Base-by-base conservation (phyloP, 2,888 invertebrate genomes). In the Drosophila testacea region DNA sequence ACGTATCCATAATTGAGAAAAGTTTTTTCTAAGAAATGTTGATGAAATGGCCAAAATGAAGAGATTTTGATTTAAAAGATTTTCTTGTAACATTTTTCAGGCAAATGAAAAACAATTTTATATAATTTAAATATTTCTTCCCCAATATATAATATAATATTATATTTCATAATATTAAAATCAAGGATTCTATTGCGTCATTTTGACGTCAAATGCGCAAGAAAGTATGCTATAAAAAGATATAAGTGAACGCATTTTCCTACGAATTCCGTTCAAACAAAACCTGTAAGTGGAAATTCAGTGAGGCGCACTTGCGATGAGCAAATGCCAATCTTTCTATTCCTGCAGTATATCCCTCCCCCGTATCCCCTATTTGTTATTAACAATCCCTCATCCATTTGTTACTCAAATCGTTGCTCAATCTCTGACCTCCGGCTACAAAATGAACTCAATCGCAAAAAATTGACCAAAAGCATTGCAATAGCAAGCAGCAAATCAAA, bases 381-480 rank as follows among this genome's bases (percentile, higher is more conserved):
- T 46, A 36, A 30, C 27, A 34, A 34, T 6, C 11, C 50, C 13
- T 36, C 32, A 44, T 51, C 47, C 16, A 50, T 32, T 55, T 46
- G 22, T 28, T 39, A 56, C 22, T 54, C 69, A 70, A 68, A 69
- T 71, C 51, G 47, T 50, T 66, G 22, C 52, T 62, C 72, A 69
- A 77, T 73, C 38, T 57, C 61, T 69, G 65, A 64, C 73, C 76
- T 61, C 55, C 36, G 67, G 78, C 76, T 42, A 68, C 1, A 64
- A 75, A 59, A 30, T 59, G 46, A 76, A 68, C 39, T 77, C 75
- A 84, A 77, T 69, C 67, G 56, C 42, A 79, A 69, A 77, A 76
- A 72, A 65, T 71, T 62, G 77, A 69, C 69, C 83, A 73, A 59
- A 44, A 48, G 52, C 56, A 28, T 34, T 59, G 54, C 50, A 48